Evolutionary conservation across 2,797 vertebrate species (phyloP).

Genomic region (Pseudochirops cupreus): DNA sequence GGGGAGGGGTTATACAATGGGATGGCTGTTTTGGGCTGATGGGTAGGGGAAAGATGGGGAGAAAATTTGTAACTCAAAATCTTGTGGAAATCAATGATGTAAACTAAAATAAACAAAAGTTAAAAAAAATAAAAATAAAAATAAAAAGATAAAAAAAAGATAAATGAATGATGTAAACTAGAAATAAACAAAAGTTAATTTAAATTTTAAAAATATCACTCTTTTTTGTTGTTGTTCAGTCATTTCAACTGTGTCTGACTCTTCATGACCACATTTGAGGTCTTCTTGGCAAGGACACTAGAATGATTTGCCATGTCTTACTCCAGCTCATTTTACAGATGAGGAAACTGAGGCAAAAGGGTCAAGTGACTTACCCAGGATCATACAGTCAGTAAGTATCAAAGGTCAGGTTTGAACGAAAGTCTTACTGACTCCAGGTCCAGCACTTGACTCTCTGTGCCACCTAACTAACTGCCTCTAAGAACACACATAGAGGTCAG

Average conservation of each 20-base stretch:
- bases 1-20: too few relatives aligned
- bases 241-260: not conserved
- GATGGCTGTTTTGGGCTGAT: too few relatives aligned
- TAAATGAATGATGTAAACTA: too few relatives aligned
- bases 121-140: too few relatives aligned
- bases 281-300: not conserved
- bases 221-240: not conserved
- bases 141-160: too few relatives aligned
- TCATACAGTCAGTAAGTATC: not conserved
- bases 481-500: not conserved
- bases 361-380: not conserved
- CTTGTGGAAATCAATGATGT: too few relatives aligned
- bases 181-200: too few relatives aligned
- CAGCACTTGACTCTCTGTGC: not conserved
- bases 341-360: not conserved
- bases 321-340: not conserved
- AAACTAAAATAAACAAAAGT: too few relatives aligned
- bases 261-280: not conserved
- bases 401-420: not conserved
- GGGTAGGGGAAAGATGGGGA: too few relatives aligned
- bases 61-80: too few relatives aligned
- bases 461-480: not conserved
- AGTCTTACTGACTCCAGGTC: not conserved
- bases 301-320: not conserved
- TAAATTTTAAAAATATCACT: not conserved